Base-by-base conservation (phyloP, 2,888 invertebrate species). In the Rhopalosiphum nymphaeae region DNA sequence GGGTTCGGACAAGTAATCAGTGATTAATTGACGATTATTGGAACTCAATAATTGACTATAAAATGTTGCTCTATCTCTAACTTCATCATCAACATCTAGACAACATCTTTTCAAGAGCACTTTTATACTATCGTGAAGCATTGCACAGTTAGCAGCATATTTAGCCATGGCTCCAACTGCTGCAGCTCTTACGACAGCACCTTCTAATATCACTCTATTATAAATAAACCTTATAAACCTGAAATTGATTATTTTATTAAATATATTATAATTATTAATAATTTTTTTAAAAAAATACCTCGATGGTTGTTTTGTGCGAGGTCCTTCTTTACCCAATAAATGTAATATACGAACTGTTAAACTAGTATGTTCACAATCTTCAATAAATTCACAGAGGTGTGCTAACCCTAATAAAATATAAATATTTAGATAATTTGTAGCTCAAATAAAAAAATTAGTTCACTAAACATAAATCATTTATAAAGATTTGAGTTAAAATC, bases 361-460 rank as follows among this genome's bases (percentile, higher is more conserved):
- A 94, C 98, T 98, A 0, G 98, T 98, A 96, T 99, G 99, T 95
- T 99, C 99, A 96, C 99, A 99, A 96, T 99, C 99, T 96, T 99
- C 99, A 95, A 99, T 99, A 95, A 99, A 99, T 96, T 99, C 99
- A 95, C 99, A 99, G 7, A 99, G 96, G 96, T 99, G 99, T 0
- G 99, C 98, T 29, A 99, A 96, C 29, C 97, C 97, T 96, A 89
- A 86, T 94, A 92, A 92, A 87, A 67, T 10, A 91, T 16, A 85
- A 56, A 85, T 57, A 86, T 46, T 86, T 46, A 46, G 29, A n/a
- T 46, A 86, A 86, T 46, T 46, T 13, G 36, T 78, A 46, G 3
- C 5, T n/a, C 13, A 7, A 46, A 86, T 26, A 16, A n/a, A 86
- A 9, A 36, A 36, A 78, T 36, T 36, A 61, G 0, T 44, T 44